Evolutionary conservation across 2,113 vertebrate genomes (phyloP).

Genomic region (Corynorhinus townsendii): DNA sequence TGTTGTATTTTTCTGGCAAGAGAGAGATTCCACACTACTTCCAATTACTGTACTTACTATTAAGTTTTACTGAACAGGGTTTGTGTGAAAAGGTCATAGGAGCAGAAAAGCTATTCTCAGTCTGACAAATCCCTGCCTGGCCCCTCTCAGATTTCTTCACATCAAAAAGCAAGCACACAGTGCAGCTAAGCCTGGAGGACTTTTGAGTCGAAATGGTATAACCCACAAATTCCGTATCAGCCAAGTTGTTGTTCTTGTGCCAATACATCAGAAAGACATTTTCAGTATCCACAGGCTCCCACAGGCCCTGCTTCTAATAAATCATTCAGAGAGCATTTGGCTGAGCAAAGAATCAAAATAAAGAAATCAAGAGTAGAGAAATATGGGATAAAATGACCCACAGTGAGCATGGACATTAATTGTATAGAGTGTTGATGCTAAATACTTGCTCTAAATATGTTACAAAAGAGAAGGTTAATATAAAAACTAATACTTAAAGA

Average conservation of each 20-base stretch:
- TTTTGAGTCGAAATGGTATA: conserved; percentile 12
- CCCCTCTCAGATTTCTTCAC: not conserved
- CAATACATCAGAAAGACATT: conserved; percentile 33
- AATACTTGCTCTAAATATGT: conserved; percentile 35
- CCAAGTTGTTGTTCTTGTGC: not conserved
- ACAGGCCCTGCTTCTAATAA: conserved; percentile 33
- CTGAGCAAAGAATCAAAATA: conserved; percentile 52
- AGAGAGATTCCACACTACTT: not conserved
- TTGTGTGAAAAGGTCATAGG: not conserved
- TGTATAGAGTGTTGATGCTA: conserved; percentile 6
- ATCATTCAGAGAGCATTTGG: conserved; percentile 57
- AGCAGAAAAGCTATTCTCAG: not conserved
- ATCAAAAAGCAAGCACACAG: not conserved
- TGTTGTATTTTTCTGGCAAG: not conserved
- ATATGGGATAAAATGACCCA: not conserved
- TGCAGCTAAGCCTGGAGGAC: not conserved
- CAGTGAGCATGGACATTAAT: conserved; percentile 28
- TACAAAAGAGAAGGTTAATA: conserved; percentile 45
- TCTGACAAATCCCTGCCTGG: not conserved
- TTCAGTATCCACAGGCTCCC: not conserved
- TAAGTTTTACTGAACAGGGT: conserved; percentile 6
- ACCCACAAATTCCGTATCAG: conserved; percentile 22
- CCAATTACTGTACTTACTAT: not conserved
- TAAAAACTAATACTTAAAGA: conserved; percentile 38
- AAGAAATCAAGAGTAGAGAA: conserved; percentile 34